Conservation (phyloP, 2,797 vertebrate genomes). For the Anomalospiza imberbis region DNA sequence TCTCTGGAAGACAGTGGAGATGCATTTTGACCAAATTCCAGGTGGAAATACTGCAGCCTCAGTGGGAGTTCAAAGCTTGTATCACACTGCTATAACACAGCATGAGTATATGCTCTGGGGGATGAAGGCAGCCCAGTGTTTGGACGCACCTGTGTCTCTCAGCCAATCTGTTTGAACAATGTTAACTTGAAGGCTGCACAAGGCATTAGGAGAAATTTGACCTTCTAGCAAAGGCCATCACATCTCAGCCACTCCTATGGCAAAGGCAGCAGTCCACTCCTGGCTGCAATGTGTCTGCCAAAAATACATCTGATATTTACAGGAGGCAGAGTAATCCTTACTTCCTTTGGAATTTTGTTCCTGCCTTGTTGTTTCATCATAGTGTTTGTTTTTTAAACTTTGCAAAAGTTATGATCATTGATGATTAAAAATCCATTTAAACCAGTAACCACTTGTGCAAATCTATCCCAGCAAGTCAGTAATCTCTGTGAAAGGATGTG, state of each 20-base stretch:
- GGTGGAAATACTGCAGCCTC: not conserved
- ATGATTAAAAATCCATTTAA: conserved; percentile 25
- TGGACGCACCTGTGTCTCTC: not conserved
- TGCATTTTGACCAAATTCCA: not conserved
- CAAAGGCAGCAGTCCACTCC: not conserved
- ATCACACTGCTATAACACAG: not conserved
- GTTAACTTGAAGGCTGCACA: not conserved
- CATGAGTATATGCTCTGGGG: not conserved
- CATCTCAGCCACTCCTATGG: not conserved
- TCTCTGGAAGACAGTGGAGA: not conserved
- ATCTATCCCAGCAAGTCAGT: not conserved
- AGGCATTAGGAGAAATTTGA: not conserved
- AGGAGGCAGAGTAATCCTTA: not conserved
- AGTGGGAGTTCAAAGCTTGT: not conserved
- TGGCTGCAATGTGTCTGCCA: not conserved
- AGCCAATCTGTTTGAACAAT: not conserved
- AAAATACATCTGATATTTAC: not conserved
- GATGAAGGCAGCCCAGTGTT: not conserved
- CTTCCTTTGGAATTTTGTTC: not conserved
- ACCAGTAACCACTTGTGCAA: not conserved
- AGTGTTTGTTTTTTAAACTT: conserved; percentile 1
- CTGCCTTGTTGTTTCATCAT: not conserved
- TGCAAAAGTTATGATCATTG: not conserved
- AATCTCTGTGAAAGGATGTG: not conserved
- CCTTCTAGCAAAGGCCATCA: not conserved